Conservation (phyloP, 2,113 vertebrate genomes). For the Siniperca chuatsi region DNA sequence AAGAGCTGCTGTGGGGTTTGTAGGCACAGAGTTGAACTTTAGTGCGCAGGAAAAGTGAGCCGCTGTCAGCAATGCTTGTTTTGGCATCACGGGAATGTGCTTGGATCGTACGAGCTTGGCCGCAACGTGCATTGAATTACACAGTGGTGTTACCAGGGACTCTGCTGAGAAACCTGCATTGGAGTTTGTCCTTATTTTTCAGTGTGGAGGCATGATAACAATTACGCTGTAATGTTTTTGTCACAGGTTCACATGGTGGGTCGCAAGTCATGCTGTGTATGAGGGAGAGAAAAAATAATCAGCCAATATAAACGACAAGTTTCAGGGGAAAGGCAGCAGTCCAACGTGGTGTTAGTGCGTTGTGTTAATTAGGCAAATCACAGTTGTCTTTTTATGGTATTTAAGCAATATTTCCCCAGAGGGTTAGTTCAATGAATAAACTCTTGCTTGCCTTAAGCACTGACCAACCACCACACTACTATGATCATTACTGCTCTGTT, state of each 20-base stretch:
- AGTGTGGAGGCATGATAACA: conserved; percentile 31
- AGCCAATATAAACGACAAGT: neutral
- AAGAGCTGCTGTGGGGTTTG: conserved; percentile 34
- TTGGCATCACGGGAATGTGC: conserved; percentile 85
- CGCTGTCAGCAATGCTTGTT: conserved; percentile 84
- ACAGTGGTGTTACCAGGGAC: conserved; percentile 81
- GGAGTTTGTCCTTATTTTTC: conserved; percentile 68
- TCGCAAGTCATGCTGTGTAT: conserved; percentile 11
- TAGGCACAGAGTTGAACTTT: conserved; percentile 79
- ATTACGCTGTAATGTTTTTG: conserved; percentile 32
- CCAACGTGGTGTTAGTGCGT: neutral
- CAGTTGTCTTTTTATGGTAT: conserved; percentile 3
- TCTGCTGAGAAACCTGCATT: conserved; percentile 80
- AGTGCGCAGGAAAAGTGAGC: conserved; percentile 83
- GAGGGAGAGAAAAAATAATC: neutral
- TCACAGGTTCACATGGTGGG: conserved; percentile 31
- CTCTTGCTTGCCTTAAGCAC: conserved; percentile 12
- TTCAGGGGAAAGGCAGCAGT: neutral
- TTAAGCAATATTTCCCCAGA: neutral
- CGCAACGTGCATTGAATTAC: conserved; percentile 86
- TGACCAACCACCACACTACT: conserved; percentile 1
- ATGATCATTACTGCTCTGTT: conserved; percentile 35
- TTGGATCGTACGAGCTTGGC: conserved; percentile 85
- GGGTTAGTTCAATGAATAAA: conserved; percentile 25
- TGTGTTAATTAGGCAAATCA: conserved; percentile 1